Percentiles rank a stretch among this genome's conserved stretches.
Conservation (phyloP, 1,140 invertebrate species). For the Drosophila equinoxialis region DNA sequence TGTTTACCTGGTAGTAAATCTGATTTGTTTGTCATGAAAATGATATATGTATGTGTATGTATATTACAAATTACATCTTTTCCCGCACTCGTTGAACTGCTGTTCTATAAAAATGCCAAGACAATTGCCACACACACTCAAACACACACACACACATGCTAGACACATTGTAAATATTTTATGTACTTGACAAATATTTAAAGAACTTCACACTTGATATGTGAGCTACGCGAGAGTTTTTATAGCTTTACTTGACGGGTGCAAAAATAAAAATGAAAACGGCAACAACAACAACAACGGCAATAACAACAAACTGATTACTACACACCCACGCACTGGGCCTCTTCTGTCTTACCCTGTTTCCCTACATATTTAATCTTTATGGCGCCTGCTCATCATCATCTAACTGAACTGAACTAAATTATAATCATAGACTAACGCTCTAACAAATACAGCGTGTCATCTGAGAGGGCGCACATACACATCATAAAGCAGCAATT, state of each 20-base stretch:
- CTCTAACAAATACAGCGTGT: constrained; percentile 67
- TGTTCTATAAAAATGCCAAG: constrained; percentile 34
- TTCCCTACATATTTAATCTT: constrained; percentile 59
- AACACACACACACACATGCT: constrained; percentile 44
- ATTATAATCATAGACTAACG: constrained; percentile 70
- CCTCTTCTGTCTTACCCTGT: background rate
- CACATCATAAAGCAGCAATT: constrained; percentile 81
- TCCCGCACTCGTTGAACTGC: constrained; percentile 8
- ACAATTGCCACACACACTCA: constrained; percentile 62
- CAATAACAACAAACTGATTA: constrained; percentile 49
- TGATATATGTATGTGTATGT: constrained; percentile 4
- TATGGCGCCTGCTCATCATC: constrained; percentile 53
- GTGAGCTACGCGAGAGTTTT: constrained; percentile 56
- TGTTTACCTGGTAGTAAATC: constrained; percentile 4
- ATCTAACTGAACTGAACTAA: constrained; percentile 52
- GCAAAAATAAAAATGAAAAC: constrained; percentile 40
- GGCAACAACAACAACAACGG: constrained; percentile 37
- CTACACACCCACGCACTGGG: constrained; percentile 31
- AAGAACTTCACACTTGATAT: constrained; percentile 77
- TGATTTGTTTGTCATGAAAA: constrained; percentile 6
- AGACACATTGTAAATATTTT: constrained; percentile 72
- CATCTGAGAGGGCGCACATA: constrained; percentile 61
- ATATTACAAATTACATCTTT: constrained; percentile 11
- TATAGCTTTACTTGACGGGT: constrained; percentile 50
- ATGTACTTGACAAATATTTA: constrained; percentile 73